Base-by-base conservation (phyloP, 2,797 vertebrate species). In the Pipistrellus pipistrellus region DNA sequence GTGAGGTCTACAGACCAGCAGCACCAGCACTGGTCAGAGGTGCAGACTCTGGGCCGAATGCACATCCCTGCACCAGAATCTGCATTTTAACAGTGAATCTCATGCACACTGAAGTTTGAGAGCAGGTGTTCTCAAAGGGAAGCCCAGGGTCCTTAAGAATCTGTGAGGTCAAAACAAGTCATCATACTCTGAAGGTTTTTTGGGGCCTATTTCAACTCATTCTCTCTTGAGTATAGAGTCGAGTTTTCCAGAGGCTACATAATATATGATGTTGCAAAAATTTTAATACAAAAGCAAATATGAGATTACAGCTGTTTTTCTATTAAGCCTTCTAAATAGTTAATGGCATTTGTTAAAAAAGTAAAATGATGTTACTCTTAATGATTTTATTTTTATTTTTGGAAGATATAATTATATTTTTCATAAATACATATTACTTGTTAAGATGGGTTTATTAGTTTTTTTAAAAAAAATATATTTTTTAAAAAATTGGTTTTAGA, bases 351-450 rank as follows among this genome's bases (percentile, higher is more conserved):
- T 83, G 30, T 77, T 75, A 46, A 53, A 76, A 27, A 73, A 32
- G 57, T 48, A 55, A 73, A 87, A 35, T 25, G 88, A 59, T 77
- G 53, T 15, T 25, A 59, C 25, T 77, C 10, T 85, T 72, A 66
- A 30, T 71, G 35, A 76, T 57, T 59, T 5, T 80, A 59, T 85
- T 69, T 62, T 85, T 94, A 17, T 2, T 51, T 77, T 81, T 59
- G 9, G 30, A 21, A 75, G 66, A 75, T 71, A 30, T 15, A 57
- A 20, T n/a, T 89, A n/a, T 89, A 44, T 71, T 90, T 93, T 88
- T 93, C 25, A 55, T 23, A 68, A 91, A 17, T 35, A 51, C 2
- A 23, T 77, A 25, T 53, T 71, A 85, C 64, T 87, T 89, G 53
- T 91, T 76, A 48, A 85, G 66, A 75, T 66, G n/a, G 62, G 30